Conservation (phyloP, 1,140 invertebrate genomes). For the Acromyrmex heyeri region DNA sequence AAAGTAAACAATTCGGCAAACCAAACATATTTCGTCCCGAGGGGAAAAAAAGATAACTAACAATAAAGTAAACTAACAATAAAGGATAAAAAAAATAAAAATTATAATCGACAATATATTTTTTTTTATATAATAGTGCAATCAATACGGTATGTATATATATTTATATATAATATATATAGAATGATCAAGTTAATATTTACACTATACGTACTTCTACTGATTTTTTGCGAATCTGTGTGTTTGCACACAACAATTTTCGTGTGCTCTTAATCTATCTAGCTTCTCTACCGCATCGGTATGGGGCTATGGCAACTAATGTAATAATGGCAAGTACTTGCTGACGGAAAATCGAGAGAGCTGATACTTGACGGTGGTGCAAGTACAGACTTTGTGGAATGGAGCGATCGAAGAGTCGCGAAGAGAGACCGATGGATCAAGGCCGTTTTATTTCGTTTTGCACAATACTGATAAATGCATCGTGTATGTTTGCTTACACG, state of each 20-base stretch:
- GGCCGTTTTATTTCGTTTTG: neutral
- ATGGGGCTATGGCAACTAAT: constrained; percentile 82
- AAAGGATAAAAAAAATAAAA: constrained; percentile 76
- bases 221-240: constrained; percentile 74
- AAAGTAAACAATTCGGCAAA: constrained; percentile 17
- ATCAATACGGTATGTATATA: constrained; percentile 80
- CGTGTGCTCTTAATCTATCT: constrained; percentile 73
- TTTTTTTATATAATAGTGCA: constrained; percentile 82
- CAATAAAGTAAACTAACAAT: constrained; percentile 68
- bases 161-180: constrained; percentile 74
- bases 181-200: constrained; percentile 82
- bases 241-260: constrained; percentile 73
- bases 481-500: neutral
- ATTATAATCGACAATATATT: constrained; percentile 82
- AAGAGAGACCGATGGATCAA: constrained; percentile 17
- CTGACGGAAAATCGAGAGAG: constrained; percentile 66
- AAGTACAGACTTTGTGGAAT: constrained; percentile 64
- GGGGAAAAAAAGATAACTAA: constrained; percentile 52
- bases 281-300: constrained; percentile 70
- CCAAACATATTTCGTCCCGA: neutral
- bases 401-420: constrained; percentile 59
- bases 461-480: neutral
- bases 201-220: constrained; percentile 83
- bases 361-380: constrained; percentile 56
- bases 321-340: constrained; percentile 83